phyloP scores from a whole-genome alignment of 2,888 invertebrate species.

The Cheilosia scutellata region DNA sequence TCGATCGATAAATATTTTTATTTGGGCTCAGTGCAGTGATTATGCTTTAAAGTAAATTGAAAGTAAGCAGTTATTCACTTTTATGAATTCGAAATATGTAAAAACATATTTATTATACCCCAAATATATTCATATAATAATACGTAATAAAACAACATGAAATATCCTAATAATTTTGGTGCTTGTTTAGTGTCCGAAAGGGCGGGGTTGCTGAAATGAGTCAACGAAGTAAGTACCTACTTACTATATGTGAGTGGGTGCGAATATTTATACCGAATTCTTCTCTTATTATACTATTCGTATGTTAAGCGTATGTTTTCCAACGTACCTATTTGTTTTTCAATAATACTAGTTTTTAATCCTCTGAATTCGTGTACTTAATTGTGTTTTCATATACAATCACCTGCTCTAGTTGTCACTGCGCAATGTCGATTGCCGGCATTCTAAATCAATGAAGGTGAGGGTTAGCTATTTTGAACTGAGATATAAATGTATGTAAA shows the following conservation, averaged over 20 bases:
- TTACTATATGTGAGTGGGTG: too few species aligned
- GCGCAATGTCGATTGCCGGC: constrained; percentile 35
- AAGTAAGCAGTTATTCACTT: too few species aligned
- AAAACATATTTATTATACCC: too few species aligned
- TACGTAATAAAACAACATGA: too few species aligned
- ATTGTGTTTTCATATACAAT: neutral
- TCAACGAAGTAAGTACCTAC: neutral
- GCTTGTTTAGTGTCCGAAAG: neutral
- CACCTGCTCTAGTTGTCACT: constrained; percentile 20
- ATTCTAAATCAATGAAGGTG: constrained; percentile 13
- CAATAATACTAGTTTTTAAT: too few species aligned
- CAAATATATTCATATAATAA: too few species aligned
- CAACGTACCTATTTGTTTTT: too few species aligned
- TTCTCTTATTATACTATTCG: neutral
- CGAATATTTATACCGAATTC: neutral
- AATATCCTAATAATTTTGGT: neutral
- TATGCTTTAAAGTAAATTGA: too few species aligned
- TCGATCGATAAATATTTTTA: constrained; percentile 19
- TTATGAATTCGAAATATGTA: too few species aligned
- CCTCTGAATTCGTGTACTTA: neutral
- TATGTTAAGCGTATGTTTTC: neutral
- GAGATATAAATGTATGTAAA: neutral
- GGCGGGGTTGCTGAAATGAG: constrained; percentile 15
- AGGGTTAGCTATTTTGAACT: neutral
- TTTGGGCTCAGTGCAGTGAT: neutral